phyloP scores from a whole-genome alignment of 1,140 invertebrate species.

The Archegozetes longisetosus region DNA sequence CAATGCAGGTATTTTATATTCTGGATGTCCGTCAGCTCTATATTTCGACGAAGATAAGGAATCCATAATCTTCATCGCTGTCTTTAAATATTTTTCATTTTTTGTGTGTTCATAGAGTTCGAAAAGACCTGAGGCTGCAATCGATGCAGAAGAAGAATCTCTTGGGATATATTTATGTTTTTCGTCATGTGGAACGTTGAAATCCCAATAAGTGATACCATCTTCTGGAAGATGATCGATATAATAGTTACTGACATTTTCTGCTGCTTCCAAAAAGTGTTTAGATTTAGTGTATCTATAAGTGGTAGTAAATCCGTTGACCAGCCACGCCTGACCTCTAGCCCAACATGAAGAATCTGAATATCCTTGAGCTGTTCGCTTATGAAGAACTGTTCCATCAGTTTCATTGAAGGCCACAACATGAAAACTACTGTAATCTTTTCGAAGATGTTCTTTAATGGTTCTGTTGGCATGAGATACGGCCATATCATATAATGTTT shows the following conservation, averaged over 20 bases:
- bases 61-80: neutral
- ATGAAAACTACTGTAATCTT: slow-evolving; percentile 1
- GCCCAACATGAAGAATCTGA: neutral
- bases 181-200: neutral
- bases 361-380: neutral
- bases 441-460: neutral
- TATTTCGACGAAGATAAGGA: neutral
- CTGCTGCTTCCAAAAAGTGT: neutral
- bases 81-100: neutral
- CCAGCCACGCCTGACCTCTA: slow-evolving; percentile 5
- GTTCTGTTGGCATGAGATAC: slow-evolving; percentile 8
- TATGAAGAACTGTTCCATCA: neutral
- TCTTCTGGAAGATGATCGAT: slow-evolving; percentile 1
- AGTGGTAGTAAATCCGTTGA: neutral
- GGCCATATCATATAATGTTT: neutral
- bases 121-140: neutral
- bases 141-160: neutral
- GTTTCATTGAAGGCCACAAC: slow-evolving; percentile 3
- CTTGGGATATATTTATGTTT: neutral
- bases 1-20: neutral
- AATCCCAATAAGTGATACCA: slow-evolving; percentile 1
- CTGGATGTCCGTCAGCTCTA: neutral
- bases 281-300: neutral
- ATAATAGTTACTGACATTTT: neutral
- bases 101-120: neutral